Percentiles rank a stretch among this genome's conserved stretches.
Evolutionary conservation across 2,113 vertebrate genomes (phyloP).

Genomic region (Neodon shergylaensis): DNA sequence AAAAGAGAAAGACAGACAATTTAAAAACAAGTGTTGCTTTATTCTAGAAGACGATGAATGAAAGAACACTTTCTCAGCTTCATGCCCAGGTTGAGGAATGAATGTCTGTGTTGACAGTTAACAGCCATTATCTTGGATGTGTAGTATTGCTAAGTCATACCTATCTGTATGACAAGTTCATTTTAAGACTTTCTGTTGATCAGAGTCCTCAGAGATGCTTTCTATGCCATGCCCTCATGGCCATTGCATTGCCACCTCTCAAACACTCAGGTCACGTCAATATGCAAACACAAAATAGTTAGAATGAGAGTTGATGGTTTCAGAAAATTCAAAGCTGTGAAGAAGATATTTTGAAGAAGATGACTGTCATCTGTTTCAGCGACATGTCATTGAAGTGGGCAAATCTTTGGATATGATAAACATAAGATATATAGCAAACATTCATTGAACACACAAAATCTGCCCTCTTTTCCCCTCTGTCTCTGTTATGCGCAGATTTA

Average conservation of each 20-base stretch:
- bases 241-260: neutral
- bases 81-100: conserved; percentile 60
- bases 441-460: neutral
- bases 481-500: neutral
- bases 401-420: neutral
- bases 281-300: neutral
- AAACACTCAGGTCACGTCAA: neutral
- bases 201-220: neutral
- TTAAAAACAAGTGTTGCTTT: conserved; percentile 52
- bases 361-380: neutral
- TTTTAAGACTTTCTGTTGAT: neutral
- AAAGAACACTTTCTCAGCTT: conserved; percentile 72
- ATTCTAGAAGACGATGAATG: conserved; percentile 78
- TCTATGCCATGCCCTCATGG: neutral
- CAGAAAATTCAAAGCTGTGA: neutral
- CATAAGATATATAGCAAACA: neutral
- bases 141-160: conserved; percentile 12
- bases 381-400: neutral
- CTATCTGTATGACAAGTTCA: neutral
- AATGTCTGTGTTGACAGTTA: conserved; percentile 72
- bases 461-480: neutral
- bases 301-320: neutral
- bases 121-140: conserved; percentile 47
- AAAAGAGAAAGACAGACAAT: conserved; percentile 73
- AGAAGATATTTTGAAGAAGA: neutral